A percentile compares a stretch with the other conserved stretches of the same genome.
Evolutionary conservation across 2,113 vertebrate species (phyloP).

Genomic region (Cyprinus carpio): DNA sequence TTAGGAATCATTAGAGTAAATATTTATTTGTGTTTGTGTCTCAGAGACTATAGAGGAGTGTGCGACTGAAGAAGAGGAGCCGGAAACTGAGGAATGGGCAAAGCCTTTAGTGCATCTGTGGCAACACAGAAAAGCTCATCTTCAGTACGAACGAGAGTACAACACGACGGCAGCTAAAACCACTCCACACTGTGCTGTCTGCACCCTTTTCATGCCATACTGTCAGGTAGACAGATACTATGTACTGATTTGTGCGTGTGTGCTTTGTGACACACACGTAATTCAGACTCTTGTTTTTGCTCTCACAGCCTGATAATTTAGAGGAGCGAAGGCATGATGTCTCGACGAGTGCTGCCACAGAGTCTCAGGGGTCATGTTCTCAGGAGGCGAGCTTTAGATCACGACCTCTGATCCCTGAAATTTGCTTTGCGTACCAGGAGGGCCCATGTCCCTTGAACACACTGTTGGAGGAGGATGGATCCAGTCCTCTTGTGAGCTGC

Average conservation of each 20-base stretch:
- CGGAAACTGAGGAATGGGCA: conserved; percentile 89
- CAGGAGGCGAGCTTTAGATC: conserved; percentile 52
- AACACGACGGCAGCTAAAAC: conserved; percentile 81
- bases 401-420: conserved; percentile 91
- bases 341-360: not conserved
- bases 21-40: conserved; percentile 13
- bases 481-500: conserved; percentile 89
- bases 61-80: conserved; percentile 76
- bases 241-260: not conserved
- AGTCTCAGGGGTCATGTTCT: not conserved
- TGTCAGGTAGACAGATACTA: conserved; percentile 80
- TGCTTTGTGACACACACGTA: not conserved
- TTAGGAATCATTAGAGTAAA: not conserved
- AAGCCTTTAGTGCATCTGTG: conserved; percentile 89
- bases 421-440: conserved; percentile 94
- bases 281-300: not conserved
- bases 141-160: conserved; percentile 88
- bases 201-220: conserved; percentile 93
- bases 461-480: conserved; percentile 90
- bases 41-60: conserved; percentile 81
- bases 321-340: conserved; percentile 63
- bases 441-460: conserved; percentile 85
- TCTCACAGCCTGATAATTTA: conserved; percentile 78
- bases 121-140: conserved; percentile 83
- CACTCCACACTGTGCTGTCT: conserved; percentile 89